Conservation (phyloP, 2,888 invertebrate species). For the Pycnomerus fuliginosus region DNA sequence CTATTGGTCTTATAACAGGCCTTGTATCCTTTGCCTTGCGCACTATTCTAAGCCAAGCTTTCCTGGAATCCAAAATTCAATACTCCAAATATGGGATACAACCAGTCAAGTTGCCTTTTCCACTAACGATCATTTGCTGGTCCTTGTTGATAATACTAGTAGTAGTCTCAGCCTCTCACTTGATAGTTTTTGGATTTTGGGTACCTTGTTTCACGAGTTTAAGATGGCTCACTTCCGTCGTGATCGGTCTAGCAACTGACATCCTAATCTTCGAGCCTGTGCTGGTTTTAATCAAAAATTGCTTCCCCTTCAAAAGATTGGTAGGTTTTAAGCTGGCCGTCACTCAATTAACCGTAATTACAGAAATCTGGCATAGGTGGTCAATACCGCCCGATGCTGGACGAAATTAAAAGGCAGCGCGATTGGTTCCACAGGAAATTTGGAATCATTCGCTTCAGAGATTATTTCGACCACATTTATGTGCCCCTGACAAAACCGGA, state of each 20-base stretch:
- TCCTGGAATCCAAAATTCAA: not conserved
- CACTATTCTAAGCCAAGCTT: not conserved
- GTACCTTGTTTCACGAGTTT: slow-evolving; percentile 31
- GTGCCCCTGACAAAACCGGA: slow-evolving; percentile 7
- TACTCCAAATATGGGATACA: not conserved
- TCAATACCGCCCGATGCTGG: not conserved
- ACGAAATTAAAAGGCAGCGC: slow-evolving; percentile 29
- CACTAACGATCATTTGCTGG: slow-evolving; percentile 2
- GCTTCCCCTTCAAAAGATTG: not conserved
- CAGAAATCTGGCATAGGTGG: not conserved
- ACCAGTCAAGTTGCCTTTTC: not conserved
- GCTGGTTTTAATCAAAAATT: not conserved
- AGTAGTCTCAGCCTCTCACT: slow-evolving; percentile 16
- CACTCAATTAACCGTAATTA: not conserved
- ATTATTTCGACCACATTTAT: slow-evolving; percentile 33
- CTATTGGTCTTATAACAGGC: not conserved
- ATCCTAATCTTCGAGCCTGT: not conserved
- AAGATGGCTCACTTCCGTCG: slow-evolving; percentile 33
- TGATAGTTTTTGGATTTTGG: slow-evolving; percentile 36
- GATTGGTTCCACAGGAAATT: slow-evolving; percentile 29
- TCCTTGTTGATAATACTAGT: slow-evolving; percentile 20
- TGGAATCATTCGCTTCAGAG: slow-evolving; percentile 29
- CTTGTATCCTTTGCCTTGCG: not conserved
- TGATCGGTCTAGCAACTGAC: slow-evolving; percentile 1
- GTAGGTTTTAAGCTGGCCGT: not conserved